These are phyloP conservation scores for Poecilia gillii DNA, from an alignment of 2,797 vertebrate genomes.

Conservation along the genomic window DNA sequence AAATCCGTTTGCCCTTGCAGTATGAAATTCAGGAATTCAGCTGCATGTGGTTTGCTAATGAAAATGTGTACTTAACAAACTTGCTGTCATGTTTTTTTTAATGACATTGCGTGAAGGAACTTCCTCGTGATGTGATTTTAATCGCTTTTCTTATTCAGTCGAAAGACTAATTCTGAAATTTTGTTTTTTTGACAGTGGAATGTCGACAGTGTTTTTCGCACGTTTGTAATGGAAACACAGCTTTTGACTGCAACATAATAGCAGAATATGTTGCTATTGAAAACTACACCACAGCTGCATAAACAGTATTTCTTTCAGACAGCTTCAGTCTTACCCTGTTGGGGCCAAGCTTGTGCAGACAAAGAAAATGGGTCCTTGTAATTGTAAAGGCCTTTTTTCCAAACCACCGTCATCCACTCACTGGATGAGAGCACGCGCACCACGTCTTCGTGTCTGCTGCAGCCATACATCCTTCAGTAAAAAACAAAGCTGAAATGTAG, in stretches of 20 bases:
- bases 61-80: background rate
- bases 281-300: background rate
- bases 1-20: background rate
- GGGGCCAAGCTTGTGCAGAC: conserved; percentile 81
- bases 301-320: no score
- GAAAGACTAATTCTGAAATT: no score
- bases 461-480: conserved; percentile 85
- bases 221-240: no score
- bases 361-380: conserved; percentile 89
- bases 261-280: background rate
- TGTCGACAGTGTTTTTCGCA: no score
- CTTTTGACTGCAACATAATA: no score
- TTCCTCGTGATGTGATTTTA: no score
- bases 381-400: conserved; percentile 91
- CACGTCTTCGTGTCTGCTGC: conserved; percentile 87
- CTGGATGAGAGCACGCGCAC: conserved; percentile 88
- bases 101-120: no score
- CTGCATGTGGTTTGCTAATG: background rate
- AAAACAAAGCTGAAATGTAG: background rate
- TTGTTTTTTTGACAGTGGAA: no score
- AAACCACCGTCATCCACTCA: conserved; percentile 89
- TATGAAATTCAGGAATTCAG: background rate
- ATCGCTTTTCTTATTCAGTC: no score
- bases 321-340: conserved; percentile 73
- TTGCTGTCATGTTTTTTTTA: no score